Evolutionary conservation across 2,797 vertebrate genomes (phyloP).

Genomic region (Anisognathus igniventris): DNA sequence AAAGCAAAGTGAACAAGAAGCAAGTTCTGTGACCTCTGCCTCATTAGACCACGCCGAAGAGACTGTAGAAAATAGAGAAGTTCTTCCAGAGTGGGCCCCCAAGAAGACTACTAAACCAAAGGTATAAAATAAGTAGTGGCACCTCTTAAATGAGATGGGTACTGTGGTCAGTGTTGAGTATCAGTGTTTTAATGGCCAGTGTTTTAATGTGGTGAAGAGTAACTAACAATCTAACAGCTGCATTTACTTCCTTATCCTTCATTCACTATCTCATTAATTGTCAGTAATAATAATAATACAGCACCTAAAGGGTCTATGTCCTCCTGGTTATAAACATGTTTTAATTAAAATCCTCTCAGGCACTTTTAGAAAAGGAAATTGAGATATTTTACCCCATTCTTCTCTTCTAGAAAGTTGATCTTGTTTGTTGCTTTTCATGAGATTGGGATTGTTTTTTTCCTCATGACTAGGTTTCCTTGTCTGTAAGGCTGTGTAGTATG

Average conservation of each 20-base stretch:
- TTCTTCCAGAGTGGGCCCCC: constrained; percentile 52
- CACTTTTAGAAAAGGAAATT: not conserved
- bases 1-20: constrained; percentile 72
- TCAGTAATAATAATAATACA: not conserved
- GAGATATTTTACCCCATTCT: not conserved
- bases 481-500: not conserved
- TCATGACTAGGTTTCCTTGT: not conserved
- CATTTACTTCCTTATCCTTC: not conserved
- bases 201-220: not conserved
- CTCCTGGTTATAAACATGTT: not conserved
- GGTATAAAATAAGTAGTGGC: constrained; percentile 41
- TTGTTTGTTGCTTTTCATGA: not conserved
- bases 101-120: constrained; percentile 58
- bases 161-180: not conserved
- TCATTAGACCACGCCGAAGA: constrained; percentile 66
- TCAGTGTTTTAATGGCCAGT: not conserved
- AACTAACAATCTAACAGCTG: not conserved
- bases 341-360: not conserved
- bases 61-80: constrained; percentile 46
- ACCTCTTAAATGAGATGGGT: not conserved
- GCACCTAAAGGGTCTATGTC: not conserved
- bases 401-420: not conserved
- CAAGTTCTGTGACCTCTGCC: constrained; percentile 56
- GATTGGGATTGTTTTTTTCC: rapidly evolving
- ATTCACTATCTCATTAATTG: not conserved